Conservation (phyloP, 2,113 vertebrate genomes). For the Pseudois nayaur region DNA sequence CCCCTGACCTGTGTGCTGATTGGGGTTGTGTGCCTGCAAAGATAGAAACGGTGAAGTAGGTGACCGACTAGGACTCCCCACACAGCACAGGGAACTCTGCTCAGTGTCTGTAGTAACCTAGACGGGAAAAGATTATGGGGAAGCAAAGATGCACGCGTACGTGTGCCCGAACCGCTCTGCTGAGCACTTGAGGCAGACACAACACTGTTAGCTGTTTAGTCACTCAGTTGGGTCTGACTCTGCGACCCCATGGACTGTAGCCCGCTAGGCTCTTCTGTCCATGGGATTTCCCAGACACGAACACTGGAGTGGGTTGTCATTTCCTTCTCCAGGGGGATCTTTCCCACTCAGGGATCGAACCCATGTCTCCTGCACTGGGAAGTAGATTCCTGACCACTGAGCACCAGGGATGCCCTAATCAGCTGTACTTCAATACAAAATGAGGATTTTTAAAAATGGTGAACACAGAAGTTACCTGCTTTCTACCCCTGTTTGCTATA, state of each 20-base stretch:
- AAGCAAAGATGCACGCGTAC: fast-evolving
- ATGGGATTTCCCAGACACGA: not conserved
- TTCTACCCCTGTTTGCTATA: not conserved
- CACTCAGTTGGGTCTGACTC: not conserved
- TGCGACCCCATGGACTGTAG: not conserved
- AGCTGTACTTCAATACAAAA: not conserved
- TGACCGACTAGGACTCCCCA: not conserved
- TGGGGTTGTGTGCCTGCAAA: not conserved
- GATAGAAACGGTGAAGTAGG: not conserved
- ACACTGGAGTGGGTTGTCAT: not conserved
- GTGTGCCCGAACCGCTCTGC: not conserved
- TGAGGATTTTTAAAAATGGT: not conserved
- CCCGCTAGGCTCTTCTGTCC: not conserved
- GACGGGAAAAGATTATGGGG: not conserved
- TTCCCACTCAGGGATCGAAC: not conserved
- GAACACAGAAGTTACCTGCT: not conserved
- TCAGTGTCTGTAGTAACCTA: not conserved
- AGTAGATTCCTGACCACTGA: not conserved
- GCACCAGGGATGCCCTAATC: not conserved
- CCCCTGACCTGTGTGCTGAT: too few species aligned
- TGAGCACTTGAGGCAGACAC: fast-evolving
- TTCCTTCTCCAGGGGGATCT: not conserved
- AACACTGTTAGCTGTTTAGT: fast-evolving
- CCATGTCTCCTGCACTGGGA: not conserved
- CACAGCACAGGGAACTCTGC: not conserved